Evolutionary conservation across 2,113 vertebrate genomes (phyloP), one percentile per base, ranked within the genome.

Genomic region (Bubo bubo): DNA sequence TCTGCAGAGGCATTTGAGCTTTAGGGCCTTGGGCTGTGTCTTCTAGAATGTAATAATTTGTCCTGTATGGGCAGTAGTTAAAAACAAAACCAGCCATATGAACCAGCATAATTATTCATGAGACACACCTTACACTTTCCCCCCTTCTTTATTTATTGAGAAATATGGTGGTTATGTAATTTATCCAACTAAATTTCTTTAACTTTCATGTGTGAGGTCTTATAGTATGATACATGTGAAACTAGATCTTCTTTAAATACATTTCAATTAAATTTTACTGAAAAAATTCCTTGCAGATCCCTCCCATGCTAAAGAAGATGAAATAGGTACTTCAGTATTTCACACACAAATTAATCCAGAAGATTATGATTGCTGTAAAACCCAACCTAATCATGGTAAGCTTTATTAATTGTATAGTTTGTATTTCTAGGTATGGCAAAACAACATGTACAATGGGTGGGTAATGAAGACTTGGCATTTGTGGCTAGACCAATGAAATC

Each of bases 341-440:
- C 97, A 98, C 56, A 99, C 99, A 76, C 97, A 99, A 58, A 79
- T 98, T 82, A 97, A 95, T 95, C 96, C 98, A 66, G 96, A 98
- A 95, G 97, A 98, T 60, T 98, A 95, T 71, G 97, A 97, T 60
- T 43, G 3, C 52, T 28, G 14, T 43, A 86, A 91, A 71, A 6
- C n/a, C 47, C 81, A 79, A 66, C 37, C 18, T 82, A 95, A 34
- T 37, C 85, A 80, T n/a, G 96, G 98, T 98, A 96, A 96, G 70
- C 15, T 90, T 76, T 76, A 77, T 59, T 70, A 80, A 60, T 49
- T 37, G 7, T 74, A 16, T 39, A 70, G 26, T 77, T 91, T 59
- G 3, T 58, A 39, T 88, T 94, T 87, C 35, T 53, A 49, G 30
- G 41, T 91, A 41, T 14, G 68, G 39, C 45, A 70, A 50, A 60